Evolutionary conservation across 2,888 invertebrate species (phyloP), one percentile per base, ranked within the genome.

Genomic region (Glaucopsyche alexis): DNA sequence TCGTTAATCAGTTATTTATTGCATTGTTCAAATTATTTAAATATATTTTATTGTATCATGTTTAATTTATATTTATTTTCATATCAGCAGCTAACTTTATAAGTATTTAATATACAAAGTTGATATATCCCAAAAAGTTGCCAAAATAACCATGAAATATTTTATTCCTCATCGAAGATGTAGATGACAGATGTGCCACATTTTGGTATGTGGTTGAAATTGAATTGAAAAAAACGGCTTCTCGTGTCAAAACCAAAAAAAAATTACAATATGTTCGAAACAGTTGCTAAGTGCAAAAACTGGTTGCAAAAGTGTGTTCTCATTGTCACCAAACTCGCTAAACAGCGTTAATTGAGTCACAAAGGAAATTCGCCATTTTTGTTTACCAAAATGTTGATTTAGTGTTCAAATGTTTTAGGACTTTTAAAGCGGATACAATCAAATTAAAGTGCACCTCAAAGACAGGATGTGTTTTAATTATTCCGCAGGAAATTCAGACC

Each of bases 261-360:
- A 29, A 0, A 29, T 29, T 29, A 29, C 29, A 29, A 29, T 19
- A 14, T 69, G 16, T 69, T 29, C 16, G 16, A 45, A 45, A 45
- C 67, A 49, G 69, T 69, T 49, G 69, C 49, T 47, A 49, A 69
- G 47, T 69, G 80, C 79, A 82, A 82, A 86, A 85, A 83, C 81
- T 75, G 77, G 29, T 71, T 78, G 49, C 80, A 81, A 78, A 90
- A 91, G 90, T 89, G 85, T 89, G 85, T 83, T 88, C 87, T 87
- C 82, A 84, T 90, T 89, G 87, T 86, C 91, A 87, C 84, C 78
- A 76, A 76, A 78, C 76, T 74, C 84, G 91, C 89, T 92, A 92
- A 92, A 87, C 81, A 85, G 82, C 81, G 89, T 83, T 90, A 91
- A 91, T 91, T 89, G 85, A 79, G 84, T 84, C 79, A 87, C 85